These are phyloP conservation scores for Drosophila carrolli DNA, from an alignment of 1,140 invertebrate genomes.

Conservation along the genomic window DNA sequence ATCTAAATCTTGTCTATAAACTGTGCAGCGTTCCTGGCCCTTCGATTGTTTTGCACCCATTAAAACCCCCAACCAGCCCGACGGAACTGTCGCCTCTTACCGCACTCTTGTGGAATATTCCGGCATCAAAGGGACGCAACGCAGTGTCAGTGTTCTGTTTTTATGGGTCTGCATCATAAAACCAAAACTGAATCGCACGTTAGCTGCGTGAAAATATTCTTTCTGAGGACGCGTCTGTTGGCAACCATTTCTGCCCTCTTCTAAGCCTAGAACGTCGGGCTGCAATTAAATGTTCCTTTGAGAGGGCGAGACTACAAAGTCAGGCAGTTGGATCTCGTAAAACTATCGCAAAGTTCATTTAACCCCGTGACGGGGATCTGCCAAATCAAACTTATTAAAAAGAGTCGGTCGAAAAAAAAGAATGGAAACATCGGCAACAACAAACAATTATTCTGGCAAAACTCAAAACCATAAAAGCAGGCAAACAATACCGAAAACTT, in stretches of 20 bases:
- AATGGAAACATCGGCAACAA: slow-evolving; percentile 60
- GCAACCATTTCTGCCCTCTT: slow-evolving; percentile 32
- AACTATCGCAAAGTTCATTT: slow-evolving; percentile 62
- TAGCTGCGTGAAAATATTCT: slow-evolving; percentile 63
- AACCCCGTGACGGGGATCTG: slow-evolving; percentile 42
- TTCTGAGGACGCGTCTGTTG: slow-evolving; percentile 14
- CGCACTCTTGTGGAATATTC: slow-evolving; percentile 60
- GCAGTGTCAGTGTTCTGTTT: slow-evolving; percentile 59
- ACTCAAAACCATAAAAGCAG: slow-evolving; percentile 64
- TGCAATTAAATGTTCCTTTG: slow-evolving; percentile 62
- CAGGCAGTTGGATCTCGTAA: slow-evolving; percentile 55
- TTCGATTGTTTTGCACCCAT: slow-evolving; percentile 75
- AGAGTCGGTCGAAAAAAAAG: slow-evolving; percentile 6
- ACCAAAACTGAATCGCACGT: slow-evolving; percentile 67
- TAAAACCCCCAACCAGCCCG: slow-evolving; percentile 56
- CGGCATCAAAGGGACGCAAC: slow-evolving; percentile 67
- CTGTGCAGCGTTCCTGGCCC: slow-evolving; percentile 46
- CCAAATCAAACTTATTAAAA: slow-evolving; percentile 73
- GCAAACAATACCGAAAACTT: slow-evolving; percentile 74
- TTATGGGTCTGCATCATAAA: slow-evolving; percentile 79
- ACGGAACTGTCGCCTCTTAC: slow-evolving; percentile 17
- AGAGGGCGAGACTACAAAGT: slow-evolving; percentile 64
- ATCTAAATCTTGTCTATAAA: slow-evolving; percentile 78
- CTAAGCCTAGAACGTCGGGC: slow-evolving; percentile 66
- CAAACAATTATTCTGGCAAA: slow-evolving; percentile 72